Evolutionary conservation across 1,140 invertebrate species (phyloP), one percentile per base, ranked within the genome.

Genomic region (Bombus impatiens): DNA sequence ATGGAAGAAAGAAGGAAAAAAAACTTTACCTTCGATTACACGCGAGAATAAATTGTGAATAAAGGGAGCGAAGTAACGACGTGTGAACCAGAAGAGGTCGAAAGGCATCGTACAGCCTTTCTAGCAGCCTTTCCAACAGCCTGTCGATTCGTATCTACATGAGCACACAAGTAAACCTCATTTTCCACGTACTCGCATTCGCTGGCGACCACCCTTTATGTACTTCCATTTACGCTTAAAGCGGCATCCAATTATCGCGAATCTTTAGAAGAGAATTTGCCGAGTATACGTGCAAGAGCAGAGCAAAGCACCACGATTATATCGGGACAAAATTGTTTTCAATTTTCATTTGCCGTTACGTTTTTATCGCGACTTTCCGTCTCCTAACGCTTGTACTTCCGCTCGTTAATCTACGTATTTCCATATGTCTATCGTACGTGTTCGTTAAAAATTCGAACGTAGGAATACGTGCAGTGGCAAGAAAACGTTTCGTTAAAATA

Each of bases 1-100:
- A 9, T 1, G 32, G 65, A 2, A 18, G 8, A 10, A 8, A 3
- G 18, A 18, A 10, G 32, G 6, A 12, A 68, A 37, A 37, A 18
- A 4, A 62, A 44, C 8, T 59, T 2, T 8, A 22, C 37, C 13
- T 84, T 71, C 40, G 53, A 72, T 84, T 79, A 70, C 28, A 44
- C 37, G 53, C 47, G 12, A 18, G 37, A 67, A 37, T 57, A 75
- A 67, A 74, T 86, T 74, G 32, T 10, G 68, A 37, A 44, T 79
- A 81, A 81, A 81, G 82, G 72, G 74, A 44, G 77, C 10, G 83
- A 80, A 32, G 83, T 78, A 84, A 57, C 83, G 53, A 37, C 47
- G 83, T 72, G 76, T 72, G 68, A 84, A 79, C n/a, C 44, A n/a
- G 70, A 72, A 62, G 44, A 86, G 78, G 70, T 81, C 67, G 53